Conservation (phyloP, 2,888 invertebrate species). For the Agrotis puta region DNA sequence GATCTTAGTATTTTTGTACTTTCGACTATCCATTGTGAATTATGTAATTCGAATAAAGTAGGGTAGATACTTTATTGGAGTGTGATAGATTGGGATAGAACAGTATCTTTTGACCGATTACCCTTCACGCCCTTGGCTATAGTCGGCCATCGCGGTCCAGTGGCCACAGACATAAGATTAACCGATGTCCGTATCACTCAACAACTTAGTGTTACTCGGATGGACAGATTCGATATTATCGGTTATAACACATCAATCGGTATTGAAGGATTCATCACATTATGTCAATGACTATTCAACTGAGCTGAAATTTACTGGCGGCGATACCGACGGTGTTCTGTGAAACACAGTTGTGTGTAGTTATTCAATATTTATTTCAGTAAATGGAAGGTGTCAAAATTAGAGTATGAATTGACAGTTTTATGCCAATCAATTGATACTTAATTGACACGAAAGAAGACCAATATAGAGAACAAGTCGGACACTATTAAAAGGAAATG, state of each 20-base stretch:
- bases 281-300: constrained; percentile 32
- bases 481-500: constrained; percentile 86
- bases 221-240: constrained; percentile 58
- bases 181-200: constrained; percentile 66
- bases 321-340: constrained; percentile 1
- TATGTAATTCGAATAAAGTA: constrained; percentile 52
- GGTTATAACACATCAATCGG: constrained; percentile 46
- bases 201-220: constrained; percentile 66
- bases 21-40: constrained; percentile 21
- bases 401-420: constrained; percentile 52
- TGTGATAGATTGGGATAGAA: constrained; percentile 66
- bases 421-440: constrained; percentile 63
- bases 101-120: constrained; percentile 74
- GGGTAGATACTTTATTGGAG: constrained; percentile 56
- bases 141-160: constrained; percentile 64
- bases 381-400: constrained; percentile 14
- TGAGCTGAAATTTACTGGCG: constrained; percentile 13
- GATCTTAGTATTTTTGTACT: constrained; percentile 21
- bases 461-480: constrained; percentile 77
- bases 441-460: constrained; percentile 74
- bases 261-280: constrained; percentile 42
- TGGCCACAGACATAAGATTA: constrained; percentile 68
- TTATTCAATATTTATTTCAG: not conserved
- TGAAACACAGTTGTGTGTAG: not conserved
- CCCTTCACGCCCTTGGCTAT: constrained; percentile 69